Evolutionary conservation across 2,113 vertebrate species (phyloP).

Genomic region (Gasterosteus nipponicus): DNA sequence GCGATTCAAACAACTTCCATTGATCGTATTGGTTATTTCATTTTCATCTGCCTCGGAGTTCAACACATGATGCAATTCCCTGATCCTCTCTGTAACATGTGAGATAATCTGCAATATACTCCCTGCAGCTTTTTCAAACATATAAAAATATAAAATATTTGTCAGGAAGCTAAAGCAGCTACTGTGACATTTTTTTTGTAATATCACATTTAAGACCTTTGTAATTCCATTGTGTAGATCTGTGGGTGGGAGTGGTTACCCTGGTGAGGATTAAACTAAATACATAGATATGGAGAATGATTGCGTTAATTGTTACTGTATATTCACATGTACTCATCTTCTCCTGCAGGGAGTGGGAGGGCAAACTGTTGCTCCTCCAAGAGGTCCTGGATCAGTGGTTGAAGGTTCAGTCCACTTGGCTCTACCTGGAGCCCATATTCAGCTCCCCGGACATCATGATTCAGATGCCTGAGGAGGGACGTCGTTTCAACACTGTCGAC

Average conservation of each 20-base stretch:
- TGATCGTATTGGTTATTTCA: neutral
- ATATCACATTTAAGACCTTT: neutral
- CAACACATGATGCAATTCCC: neutral
- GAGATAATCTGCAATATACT: conserved; percentile 17
- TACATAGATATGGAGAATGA: neutral
- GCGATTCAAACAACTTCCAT: neutral
- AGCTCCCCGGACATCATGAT: conserved; percentile 90
- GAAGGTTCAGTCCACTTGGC: conserved; percentile 89
- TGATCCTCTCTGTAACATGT: conserved; percentile 4
- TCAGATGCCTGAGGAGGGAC: conserved; percentile 90
- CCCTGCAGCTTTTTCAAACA: conserved; percentile 7
- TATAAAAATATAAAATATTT: neutral
- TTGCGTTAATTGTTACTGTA: neutral
- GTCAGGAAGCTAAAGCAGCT: neutral
- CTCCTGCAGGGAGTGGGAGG: conserved; percentile 84
- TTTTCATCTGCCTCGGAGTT: conserved; percentile 1
- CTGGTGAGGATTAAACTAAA: neutral
- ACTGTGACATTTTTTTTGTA: neutral
- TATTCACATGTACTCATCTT: neutral
- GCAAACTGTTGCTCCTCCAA: conserved; percentile 86
- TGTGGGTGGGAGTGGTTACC: conserved; percentile 2
- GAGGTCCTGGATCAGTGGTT: conserved; percentile 91
- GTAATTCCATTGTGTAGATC: conserved; percentile 1
- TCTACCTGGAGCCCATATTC: conserved; percentile 91
- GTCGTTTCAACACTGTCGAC: conserved; percentile 84